Base-by-base conservation (phyloP, 2,113 vertebrate species). In the Vicugna pacos region DNA sequence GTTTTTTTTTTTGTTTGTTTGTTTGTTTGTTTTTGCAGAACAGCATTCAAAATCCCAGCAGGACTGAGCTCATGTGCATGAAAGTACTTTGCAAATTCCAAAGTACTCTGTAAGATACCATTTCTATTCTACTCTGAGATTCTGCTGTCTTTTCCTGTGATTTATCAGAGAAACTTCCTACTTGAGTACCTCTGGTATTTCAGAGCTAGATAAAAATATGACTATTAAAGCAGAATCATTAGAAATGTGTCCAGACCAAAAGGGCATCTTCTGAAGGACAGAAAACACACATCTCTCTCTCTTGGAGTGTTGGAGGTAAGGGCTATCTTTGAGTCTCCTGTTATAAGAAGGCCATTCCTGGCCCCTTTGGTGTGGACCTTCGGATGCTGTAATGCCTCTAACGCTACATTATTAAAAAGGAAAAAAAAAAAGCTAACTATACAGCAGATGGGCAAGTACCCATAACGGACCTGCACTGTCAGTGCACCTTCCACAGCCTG, bases 401-500 rank as follows among this genome's bases (percentile, higher is more conserved):
- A 95, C 93, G 26, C 8, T 56, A 62, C 38, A n/a, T 22, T 75
- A 48, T 80, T 93, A 35, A 93, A 70, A 93, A 95, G 60, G 67
- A 2, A 30, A 76, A 76, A 86, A 22, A 48, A 2, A 22, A 42
- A 48, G 1, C 10, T 1, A 95, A 91, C 26, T 86, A 15, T 10
- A 67, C 26, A 83, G 15, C 97, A 98, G 91, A 96, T 96, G 97
- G 95, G 54, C 89, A 95, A 96, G 92, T 72, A 58, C 89, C 58
- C 91, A 89, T 65, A 24, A 80, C 1, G 8, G 94, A 75, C 89
- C 48, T 50, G 64, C 32, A 10, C 58, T 46, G 42, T 50, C 50
- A 17, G 28, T 42, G 8, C 8, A 13, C 14, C 58, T 95, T 56
- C 62, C 13, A 6, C 8, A 16, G 2, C 24, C 0, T 1, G 17